phyloP scores from a whole-genome alignment of 1,140 invertebrate genomes.

The Nylanderia fulva region DNA sequence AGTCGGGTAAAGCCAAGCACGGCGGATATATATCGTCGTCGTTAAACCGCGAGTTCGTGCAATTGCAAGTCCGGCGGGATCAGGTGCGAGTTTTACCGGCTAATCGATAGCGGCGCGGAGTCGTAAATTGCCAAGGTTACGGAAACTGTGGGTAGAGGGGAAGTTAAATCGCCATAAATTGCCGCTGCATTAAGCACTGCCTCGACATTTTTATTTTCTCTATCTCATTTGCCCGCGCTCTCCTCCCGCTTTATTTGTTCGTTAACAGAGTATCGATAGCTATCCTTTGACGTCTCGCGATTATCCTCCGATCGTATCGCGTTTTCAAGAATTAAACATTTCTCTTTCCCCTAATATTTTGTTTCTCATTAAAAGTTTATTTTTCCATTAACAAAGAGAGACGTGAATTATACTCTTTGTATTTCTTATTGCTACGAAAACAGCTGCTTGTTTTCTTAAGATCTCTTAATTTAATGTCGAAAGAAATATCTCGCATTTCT shows the following conservation, averaged over 20 bases:
- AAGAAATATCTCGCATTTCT: not conserved
- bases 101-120: conserved; percentile 72
- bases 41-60: conserved; percentile 58
- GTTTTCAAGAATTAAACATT: not conserved
- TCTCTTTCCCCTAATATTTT: not conserved
- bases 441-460: not conserved
- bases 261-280: conserved; percentile 45
- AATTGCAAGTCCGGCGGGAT: conserved; percentile 65
- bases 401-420: not conserved
- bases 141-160: conserved; percentile 38
- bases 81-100: conserved; percentile 67
- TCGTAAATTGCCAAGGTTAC: conserved; percentile 73
- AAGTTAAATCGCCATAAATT: conserved; percentile 73
- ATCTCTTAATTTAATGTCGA: not conserved
- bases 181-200: conserved; percentile 64
- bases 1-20: conserved; percentile 32
- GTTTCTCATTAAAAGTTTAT: not conserved
- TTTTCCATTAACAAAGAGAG: not conserved
- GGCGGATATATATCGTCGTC: conserved; percentile 48
- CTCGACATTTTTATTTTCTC: conserved; percentile 39
- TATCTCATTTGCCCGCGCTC: not conserved
- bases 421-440: not conserved
- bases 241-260: conserved; percentile 31
- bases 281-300: no score
- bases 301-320: no score